Percentiles rank a stretch among this genome's conserved stretches.
Conservation (phyloP, 2,888 invertebrate species). For the Julus scandinavius region DNA sequence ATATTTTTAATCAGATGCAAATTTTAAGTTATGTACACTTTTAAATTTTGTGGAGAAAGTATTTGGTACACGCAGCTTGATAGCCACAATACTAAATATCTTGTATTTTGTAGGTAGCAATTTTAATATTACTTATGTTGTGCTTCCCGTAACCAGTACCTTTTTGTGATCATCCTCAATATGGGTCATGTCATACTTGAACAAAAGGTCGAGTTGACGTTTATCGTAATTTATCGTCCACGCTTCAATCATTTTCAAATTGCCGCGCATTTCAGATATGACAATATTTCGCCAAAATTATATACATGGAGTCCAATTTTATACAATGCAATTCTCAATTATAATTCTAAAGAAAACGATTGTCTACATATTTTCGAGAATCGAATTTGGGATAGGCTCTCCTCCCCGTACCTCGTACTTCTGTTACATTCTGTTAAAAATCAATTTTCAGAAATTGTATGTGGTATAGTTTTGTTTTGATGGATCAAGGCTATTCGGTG, state of each 20-base stretch:
- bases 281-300: not conserved
- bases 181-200: not conserved
- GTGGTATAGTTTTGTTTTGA: not conserved
- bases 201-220: not conserved
- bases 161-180: not conserved
- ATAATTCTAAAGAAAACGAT: not conserved
- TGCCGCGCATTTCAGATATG: not conserved
- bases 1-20: no score
- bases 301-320: not conserved
- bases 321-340: not conserved
- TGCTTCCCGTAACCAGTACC: not conserved
- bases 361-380: not conserved
- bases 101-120: no score
- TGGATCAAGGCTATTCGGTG: not conserved
- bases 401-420: not conserved
- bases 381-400: not conserved
- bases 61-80: no score
- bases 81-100: no score
- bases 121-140: no score
- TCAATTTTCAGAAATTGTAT: not conserved
- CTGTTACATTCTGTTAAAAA: not conserved
- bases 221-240: not conserved
- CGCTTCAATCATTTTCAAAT: slow-evolving; percentile 9
- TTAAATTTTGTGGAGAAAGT: no score
- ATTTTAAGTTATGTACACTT: no score